Percentiles rank a stretch among this genome's conserved stretches.
phyloP scores from a whole-genome alignment of 2,888 invertebrate species.

The Lutraria lutraria region DNA sequence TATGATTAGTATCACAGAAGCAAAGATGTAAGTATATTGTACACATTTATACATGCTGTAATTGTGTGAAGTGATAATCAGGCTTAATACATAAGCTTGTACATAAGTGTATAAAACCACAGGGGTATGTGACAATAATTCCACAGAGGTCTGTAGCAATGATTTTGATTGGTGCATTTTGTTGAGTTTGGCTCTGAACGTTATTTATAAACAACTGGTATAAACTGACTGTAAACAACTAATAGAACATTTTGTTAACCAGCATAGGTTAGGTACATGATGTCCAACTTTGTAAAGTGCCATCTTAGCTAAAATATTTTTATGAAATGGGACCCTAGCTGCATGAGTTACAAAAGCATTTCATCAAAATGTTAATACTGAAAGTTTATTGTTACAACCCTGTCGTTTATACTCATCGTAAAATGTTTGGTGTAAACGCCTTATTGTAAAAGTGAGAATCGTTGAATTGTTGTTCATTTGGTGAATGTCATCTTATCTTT shows the following conservation, averaged over 20 bases:
- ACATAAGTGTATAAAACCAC: not conserved
- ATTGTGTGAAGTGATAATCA: not conserved
- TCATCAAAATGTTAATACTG: too few species aligned
- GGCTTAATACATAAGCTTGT: not conserved
- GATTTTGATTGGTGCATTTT: too few species aligned
- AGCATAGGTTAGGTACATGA: too few species aligned
- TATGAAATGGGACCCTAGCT: too few species aligned
- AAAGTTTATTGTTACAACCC: not conserved
- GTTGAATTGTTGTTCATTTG: not conserved
- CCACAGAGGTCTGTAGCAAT: too few species aligned
- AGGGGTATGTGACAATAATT: not conserved
- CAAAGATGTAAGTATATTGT: constrained; percentile 55
- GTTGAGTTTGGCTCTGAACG: too few species aligned
- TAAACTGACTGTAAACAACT: too few species aligned
- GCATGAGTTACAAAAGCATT: too few species aligned
- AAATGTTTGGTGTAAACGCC: not conserved
- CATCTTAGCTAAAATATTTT: too few species aligned
- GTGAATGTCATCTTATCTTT: not conserved
- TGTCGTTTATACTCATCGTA: not conserved
- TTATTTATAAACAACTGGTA: too few species aligned
- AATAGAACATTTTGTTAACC: too few species aligned
- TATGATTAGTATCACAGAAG: constrained; percentile 51
- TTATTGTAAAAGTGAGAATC: not conserved
- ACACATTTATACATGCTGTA: not conserved
- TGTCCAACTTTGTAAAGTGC: too few species aligned